A percentile compares a stretch with the other conserved stretches of the same genome.
Evolutionary conservation across 2,888 invertebrate species (phyloP).

Genomic region (Oscheius sp.): DNA sequence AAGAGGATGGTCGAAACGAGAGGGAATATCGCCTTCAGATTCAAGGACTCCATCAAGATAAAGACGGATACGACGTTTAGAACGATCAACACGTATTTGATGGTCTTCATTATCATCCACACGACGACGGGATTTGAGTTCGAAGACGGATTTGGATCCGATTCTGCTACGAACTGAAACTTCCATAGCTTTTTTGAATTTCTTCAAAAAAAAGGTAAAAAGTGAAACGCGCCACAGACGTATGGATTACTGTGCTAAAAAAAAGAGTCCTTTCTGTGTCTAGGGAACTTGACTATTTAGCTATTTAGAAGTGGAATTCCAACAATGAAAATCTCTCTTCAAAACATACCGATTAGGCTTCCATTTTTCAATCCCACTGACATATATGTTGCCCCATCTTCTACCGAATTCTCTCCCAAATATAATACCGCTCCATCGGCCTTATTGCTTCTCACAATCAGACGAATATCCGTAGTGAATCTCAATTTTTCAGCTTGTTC

Average conservation of each 20-base stretch:
- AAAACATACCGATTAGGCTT: constrained; percentile 49
- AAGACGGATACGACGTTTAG: constrained; percentile 42
- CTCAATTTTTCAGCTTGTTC: constrained; percentile 32
- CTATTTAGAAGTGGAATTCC: no score
- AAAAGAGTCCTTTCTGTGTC: no score
- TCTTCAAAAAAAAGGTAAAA: neutral
- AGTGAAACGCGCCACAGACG: neutral
- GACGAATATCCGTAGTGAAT: constrained; percentile 55
- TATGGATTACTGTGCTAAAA: no score
- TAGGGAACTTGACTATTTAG: no score
- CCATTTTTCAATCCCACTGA: constrained; percentile 46
- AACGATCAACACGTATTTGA: constrained; percentile 46
- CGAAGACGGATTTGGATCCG: constrained; percentile 38
- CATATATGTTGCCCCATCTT: constrained; percentile 51
- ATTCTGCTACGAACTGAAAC: constrained; percentile 40
- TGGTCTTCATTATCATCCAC: constrained; percentile 63
- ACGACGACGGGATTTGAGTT: constrained; percentile 33
- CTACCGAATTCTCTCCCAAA: constrained; percentile 54
- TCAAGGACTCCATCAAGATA: constrained; percentile 54
- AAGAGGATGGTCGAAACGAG: constrained; percentile 62
- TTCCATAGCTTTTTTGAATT: no score
- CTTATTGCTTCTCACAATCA: constrained; percentile 55
- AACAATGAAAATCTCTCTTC: neutral
- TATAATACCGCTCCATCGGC: constrained; percentile 51
- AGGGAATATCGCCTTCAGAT: constrained; percentile 44